phyloP scores from a whole-genome alignment of 2,113 vertebrate species.

The Suncus etruscus region DNA sequence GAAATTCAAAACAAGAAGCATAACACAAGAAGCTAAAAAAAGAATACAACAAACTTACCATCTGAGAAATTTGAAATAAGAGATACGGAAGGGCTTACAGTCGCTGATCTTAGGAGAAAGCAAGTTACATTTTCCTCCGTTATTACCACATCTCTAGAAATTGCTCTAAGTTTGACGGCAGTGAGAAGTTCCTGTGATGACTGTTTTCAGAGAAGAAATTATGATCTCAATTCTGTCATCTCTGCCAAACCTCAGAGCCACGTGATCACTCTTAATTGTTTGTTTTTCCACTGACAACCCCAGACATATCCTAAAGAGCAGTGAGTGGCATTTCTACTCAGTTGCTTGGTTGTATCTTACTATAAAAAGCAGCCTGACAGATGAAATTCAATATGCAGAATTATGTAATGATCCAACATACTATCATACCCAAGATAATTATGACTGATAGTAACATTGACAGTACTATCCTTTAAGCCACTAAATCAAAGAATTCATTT shows the following conservation, averaged over 20 bases:
- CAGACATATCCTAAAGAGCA: background rate
- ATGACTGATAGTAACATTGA: background rate
- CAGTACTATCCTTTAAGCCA: background rate
- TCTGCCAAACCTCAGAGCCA: background rate
- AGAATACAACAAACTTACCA: conserved; percentile 49
- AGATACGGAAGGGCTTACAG: background rate
- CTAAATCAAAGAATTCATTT: background rate
- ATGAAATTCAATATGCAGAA: background rate
- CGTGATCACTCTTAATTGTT: background rate
- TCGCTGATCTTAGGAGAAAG: conserved; percentile 18
- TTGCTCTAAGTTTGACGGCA: background rate
- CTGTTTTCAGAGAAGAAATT: background rate
- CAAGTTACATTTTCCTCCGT: background rate
- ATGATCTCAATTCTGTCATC: background rate
- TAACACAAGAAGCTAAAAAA: background rate
- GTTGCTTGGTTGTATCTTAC: background rate
- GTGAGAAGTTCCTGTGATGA: background rate
- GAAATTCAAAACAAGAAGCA: background rate
- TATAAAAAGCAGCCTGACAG: background rate
- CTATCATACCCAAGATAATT: background rate
- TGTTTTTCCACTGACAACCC: background rate
- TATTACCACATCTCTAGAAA: background rate
- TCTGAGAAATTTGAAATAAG: background rate
- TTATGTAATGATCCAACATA: background rate
- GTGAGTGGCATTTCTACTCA: background rate